Evolutionary conservation across 1,140 invertebrate species (phyloP), one percentile per base, ranked within the genome.

Genomic region (Eupeodes corollae): DNA sequence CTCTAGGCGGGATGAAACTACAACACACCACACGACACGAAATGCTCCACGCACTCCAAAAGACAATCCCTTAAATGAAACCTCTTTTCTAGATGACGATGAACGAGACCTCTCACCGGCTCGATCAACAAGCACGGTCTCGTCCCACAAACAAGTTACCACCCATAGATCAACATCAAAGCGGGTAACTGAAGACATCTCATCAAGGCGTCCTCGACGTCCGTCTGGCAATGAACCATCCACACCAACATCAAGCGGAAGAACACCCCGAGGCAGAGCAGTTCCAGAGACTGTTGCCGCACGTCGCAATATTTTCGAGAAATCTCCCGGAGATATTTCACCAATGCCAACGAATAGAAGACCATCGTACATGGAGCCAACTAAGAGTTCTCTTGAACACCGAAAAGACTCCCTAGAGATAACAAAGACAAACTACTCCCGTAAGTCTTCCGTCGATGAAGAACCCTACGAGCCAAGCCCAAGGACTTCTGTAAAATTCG

Each of bases 401-500:
- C 50, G 64, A 9, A 60, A 62, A 11, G 64, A 67, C 38, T 67
- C 64, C 0, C 43, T 67, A 33, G 64, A 67, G 47, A 52, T 67
- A 5, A 67, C 60, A 19, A 65, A 65, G 48, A 59, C 54, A 2
- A 55, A 67, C 49, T 67, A 60, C 18, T 54, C 57, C 15, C 50
- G 64, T 6, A 65, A 63, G 39, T 57, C 61, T 0, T 63, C 63
- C 0, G 42, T 57, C 9, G 59, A 67, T 9, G 58, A 59, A 26
- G 59, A 61, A 1, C 39, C 31, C 1, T 45, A 55, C 1, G 62
- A 67, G 33, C 53, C 52, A 21, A 61, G 63, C 44, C 56, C 61
- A 10, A 70, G 60, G 48, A 44, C 56, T 1, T 50, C 58, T 5
- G 78, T 76, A 0, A 80, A 80, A 53, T 83, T 83, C 56, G 80